These are phyloP conservation scores for Bagarius yarrelli DNA, from an alignment of 2,113 vertebrate genomes.

Conservation along the genomic window DNA sequence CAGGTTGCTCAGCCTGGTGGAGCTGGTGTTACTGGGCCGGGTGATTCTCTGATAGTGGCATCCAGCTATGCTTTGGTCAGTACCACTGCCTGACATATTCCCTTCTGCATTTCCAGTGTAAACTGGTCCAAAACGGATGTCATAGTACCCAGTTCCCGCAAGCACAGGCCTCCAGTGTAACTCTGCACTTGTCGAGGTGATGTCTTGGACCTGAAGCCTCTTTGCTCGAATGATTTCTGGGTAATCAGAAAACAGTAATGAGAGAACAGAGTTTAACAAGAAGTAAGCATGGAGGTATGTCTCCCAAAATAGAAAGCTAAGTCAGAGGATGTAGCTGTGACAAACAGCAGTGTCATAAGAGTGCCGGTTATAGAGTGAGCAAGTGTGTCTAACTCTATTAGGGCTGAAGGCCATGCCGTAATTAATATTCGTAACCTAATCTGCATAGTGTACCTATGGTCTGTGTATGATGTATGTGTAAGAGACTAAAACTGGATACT, in stretches of 20 bases:
- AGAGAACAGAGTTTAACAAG: slow-evolving; percentile 16
- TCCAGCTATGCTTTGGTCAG: slow-evolving; percentile 61
- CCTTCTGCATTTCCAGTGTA: slow-evolving; percentile 37
- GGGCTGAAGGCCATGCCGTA: slow-evolving; percentile 1
- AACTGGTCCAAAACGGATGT: slow-evolving; percentile 72
- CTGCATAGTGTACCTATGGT: background rate
- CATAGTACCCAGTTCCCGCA: slow-evolving; percentile 73
- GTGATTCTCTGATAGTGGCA: slow-evolving; percentile 63
- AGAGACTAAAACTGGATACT: slow-evolving; percentile 45
- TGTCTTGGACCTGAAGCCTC: slow-evolving; percentile 74
- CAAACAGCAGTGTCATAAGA: slow-evolving; percentile 52
- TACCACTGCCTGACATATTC: slow-evolving; percentile 20
- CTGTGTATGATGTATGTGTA: slow-evolving; percentile 40
- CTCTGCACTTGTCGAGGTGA: slow-evolving; percentile 77
- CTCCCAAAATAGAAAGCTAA: slow-evolving; percentile 63
- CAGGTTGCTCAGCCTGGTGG: slow-evolving; percentile 69
- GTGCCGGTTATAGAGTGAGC: slow-evolving; percentile 41
- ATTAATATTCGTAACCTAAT: slow-evolving; percentile 3
- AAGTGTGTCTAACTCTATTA: slow-evolving; percentile 36
- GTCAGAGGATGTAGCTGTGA: slow-evolving; percentile 48
- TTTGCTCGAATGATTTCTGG: slow-evolving; percentile 82
- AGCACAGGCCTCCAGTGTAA: slow-evolving; percentile 84
- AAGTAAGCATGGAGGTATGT: slow-evolving; percentile 42
- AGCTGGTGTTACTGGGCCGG: slow-evolving; percentile 69
- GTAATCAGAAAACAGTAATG: slow-evolving; percentile 18